phyloP scores from a whole-genome alignment of 2,797 vertebrate genomes.

The Decapterus maruadsi region DNA sequence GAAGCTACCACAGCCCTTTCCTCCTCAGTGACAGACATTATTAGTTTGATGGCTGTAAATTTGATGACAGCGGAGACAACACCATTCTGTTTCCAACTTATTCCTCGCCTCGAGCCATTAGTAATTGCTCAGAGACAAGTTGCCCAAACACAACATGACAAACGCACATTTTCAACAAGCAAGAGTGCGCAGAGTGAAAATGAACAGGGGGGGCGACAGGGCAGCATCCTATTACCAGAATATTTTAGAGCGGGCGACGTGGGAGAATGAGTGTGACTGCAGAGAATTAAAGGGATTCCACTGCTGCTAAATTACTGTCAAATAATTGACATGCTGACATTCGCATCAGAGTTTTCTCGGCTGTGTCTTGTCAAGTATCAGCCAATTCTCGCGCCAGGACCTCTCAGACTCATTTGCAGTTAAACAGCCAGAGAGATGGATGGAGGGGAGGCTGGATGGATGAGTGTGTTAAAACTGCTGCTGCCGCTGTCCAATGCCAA shows the following conservation, averaged over 20 bases:
- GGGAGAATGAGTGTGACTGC: conserved; percentile 27
- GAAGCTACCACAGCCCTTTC: not conserved
- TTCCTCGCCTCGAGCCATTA: conserved; percentile 43
- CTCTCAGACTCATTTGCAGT: conserved; percentile 41
- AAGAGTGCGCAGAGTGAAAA: conserved; percentile 31
- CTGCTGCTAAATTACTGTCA: conserved; percentile 39
- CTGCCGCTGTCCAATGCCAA: not conserved
- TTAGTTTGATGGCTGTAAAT: conserved; percentile 54
- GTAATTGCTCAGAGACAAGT: conserved; percentile 44
- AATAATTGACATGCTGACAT: conserved; percentile 41
- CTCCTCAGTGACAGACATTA: conserved; percentile 52
- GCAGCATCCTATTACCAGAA: conserved; percentile 33
- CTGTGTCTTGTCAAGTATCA: conserved; percentile 24
- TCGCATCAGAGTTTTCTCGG: conserved; percentile 40
- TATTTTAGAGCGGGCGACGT: conserved; percentile 18
- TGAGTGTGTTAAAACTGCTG: conserved; percentile 16
- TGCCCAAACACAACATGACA: conserved; percentile 46
- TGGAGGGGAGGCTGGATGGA: conserved; percentile 23
- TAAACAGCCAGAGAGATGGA: conserved; percentile 36
- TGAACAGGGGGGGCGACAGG: conserved; percentile 19
- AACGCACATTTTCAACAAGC: conserved; percentile 33
- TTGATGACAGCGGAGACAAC: conserved; percentile 46
- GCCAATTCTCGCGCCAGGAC: conserved; percentile 27
- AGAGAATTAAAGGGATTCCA: conserved; percentile 36
- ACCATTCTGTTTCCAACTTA: conserved; percentile 45